Evolutionary conservation across 2,797 vertebrate genomes (phyloP), one percentile per base, ranked within the genome.

Genomic region (Urophycis tenuis): DNA sequence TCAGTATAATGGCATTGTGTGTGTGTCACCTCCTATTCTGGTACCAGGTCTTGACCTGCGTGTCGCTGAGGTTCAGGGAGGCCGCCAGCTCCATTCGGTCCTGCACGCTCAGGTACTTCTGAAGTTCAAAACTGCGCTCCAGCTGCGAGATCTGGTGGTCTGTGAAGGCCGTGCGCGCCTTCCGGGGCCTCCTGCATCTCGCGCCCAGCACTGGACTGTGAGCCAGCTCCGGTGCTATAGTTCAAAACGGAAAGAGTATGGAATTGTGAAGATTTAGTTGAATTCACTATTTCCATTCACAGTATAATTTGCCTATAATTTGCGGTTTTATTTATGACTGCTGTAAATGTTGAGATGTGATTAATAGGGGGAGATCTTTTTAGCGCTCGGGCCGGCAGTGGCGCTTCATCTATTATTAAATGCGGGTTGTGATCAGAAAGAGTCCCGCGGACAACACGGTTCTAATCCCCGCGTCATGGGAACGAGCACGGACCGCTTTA

Each of bases 71-170:
- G 92, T 94, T 95, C 85, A 96, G 95, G 0, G 95, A 95, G 17
- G 94, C 95, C 3, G 95, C 95, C 77, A 96, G 92, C 81, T 96
- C 95, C 95, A 96, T 95, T 74, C 95, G 91, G 89, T 96, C 95
- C 88, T 95, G 95, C 73, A 96, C 95, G 60, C 94, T 95, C 89
- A 96, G 92, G 87, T 96, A 96, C 74, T 95, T 96, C 78, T 95
- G 95, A 64, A 94, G 80, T 90, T 96, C 95, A 72, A 96, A 96
- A 89, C 94, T 95, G 83, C 95, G 93, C 92, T 96, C 95, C 85
- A 96, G 92, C 89, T 95, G 95, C 2, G 95, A 94, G 82, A 96
- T 90, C 83, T 96, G 95, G 84, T 95, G 95, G 86, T 96, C 95
- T 0, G 94, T 95, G 91, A 96, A 96, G 81, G 95, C 95, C 0